Evolutionary conservation across 2,888 invertebrate genomes (phyloP), one percentile per base, ranked within the genome.

Genomic region (Agrochola circellaris): DNA sequence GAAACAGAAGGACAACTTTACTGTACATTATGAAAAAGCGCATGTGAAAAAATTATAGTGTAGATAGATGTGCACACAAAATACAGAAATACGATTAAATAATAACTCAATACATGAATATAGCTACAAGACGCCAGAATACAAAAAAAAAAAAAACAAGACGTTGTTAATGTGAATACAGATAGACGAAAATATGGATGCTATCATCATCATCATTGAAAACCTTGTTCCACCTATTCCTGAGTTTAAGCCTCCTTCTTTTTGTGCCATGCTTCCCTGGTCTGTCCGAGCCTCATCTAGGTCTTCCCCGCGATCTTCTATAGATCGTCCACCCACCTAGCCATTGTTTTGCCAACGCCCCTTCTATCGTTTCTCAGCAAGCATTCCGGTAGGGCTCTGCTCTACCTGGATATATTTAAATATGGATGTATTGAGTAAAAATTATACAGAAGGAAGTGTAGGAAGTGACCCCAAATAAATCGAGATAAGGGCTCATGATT

Each of bases 1-100:
- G 1, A 60, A 15, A 73, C 65, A 84, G 86, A 75, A 85, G 72
- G 51, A 45, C 48, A 60, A 62, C n/a, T 70, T 30, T 11, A 26
- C 30, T 23, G 20, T 61, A 42, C 26, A 58, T 61, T 23, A 61
- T 60, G 8, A 42, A 62, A 70, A 70, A 23, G 2, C 23, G 0
- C 26, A 20, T 20, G 26, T 26, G 6, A 30, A 30, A 69, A 42
- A 45, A 23, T 9, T 42, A 0, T 20, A 17, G 20, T 34, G 34
- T 23, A 11, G 42, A 11, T 42, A 42, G 42, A 42, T 42, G 9
- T 6, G 8, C 38, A 38, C 38, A 38, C 6, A 38, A 38, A 9
- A 42, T 42, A 42, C 42, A 42, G 11, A 42, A 42, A 42, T 9
- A 42, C 42, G 9, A 42, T 42, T 42, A 42, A 42, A 42, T 42